Evolutionary conservation across 2,888 invertebrate genomes (phyloP).

Genomic region (Chrysolina haemoptera): DNA sequence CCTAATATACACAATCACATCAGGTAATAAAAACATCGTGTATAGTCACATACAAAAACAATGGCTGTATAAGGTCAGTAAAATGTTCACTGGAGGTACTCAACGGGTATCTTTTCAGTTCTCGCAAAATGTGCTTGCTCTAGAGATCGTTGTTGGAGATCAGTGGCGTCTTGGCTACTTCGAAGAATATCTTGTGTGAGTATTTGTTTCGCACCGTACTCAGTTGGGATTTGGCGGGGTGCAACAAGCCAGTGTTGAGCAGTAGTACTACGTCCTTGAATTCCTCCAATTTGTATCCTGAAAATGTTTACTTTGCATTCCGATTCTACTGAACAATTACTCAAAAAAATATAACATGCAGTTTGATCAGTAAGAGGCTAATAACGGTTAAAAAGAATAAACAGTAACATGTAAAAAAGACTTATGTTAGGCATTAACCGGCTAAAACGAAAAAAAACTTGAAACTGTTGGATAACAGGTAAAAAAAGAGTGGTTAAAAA

Average conservation of each 20-base stretch:
- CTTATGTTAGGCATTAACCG: too few species aligned
- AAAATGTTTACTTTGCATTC: constrained; percentile 11
- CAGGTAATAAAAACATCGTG: constrained; percentile 26
- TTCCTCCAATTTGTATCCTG: constrained; percentile 84
- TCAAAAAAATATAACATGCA: too few species aligned
- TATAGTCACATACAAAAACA: constrained; percentile 37
- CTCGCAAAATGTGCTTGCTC: background rate
- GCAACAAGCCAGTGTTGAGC: constrained; percentile 84
- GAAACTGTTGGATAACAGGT: too few species aligned
- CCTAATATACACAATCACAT: constrained; percentile 13
- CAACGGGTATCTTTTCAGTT: background rate
- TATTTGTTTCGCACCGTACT: constrained; percentile 94
- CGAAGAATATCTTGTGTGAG: constrained; percentile 93
- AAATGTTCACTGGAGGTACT: constrained; percentile 37
- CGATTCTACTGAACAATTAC: constrained; percentile 10
- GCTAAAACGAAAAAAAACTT: too few species aligned
- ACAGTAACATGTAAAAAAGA: too few species aligned
- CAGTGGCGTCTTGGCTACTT: constrained; percentile 89
- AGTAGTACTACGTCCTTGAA: constrained; percentile 80
- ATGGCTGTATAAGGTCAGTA: constrained; percentile 43
- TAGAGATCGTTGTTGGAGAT: constrained; percentile 64
- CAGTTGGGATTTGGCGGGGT: constrained; percentile 84
- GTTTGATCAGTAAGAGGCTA: too few species aligned
- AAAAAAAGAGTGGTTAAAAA: too few species aligned
- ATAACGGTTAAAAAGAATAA: too few species aligned